Conservation (phyloP, 1,140 invertebrate genomes). For the Sesamia nonagrioides region DNA sequence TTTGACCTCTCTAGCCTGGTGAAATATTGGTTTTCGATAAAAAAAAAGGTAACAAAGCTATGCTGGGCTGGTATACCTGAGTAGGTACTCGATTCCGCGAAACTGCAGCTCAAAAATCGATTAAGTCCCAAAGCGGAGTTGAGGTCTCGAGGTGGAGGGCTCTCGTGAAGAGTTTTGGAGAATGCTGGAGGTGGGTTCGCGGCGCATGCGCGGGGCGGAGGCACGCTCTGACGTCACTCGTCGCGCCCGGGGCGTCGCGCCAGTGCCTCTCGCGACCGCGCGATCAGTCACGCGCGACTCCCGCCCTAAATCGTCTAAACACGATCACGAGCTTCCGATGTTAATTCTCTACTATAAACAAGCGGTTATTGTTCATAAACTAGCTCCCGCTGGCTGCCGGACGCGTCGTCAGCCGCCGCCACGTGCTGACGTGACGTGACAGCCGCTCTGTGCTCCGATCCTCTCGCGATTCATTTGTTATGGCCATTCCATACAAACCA, state of each 20-base stretch:
- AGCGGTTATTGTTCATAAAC: slow-evolving; percentile 53
- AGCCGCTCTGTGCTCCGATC: slow-evolving; percentile 49
- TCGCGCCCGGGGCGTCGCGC: slow-evolving; percentile 74
- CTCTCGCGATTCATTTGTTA: slow-evolving; percentile 36
- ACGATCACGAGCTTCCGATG: slow-evolving; percentile 79
- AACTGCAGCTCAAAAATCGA: slow-evolving; percentile 84
- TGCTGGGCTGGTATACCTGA: slow-evolving; percentile 52
- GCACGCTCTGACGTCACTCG: slow-evolving; percentile 81
- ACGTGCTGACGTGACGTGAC: slow-evolving; percentile 60
- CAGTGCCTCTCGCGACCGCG: slow-evolving; percentile 81
- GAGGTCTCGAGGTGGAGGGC: slow-evolving; percentile 84
- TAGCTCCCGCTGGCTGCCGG: slow-evolving; percentile 29
- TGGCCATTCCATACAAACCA: slow-evolving; percentile 29
- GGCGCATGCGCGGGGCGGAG: slow-evolving; percentile 79
- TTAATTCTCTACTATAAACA: slow-evolving; percentile 72
- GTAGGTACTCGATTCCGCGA: slow-evolving; percentile 57
- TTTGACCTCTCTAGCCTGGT: slow-evolving; percentile 13
- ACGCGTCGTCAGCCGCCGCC: slow-evolving; percentile 40
- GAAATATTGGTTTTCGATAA: slow-evolving; percentile 44
- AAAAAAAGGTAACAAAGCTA: slow-evolving; percentile 42
- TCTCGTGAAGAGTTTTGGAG: slow-evolving; percentile 79
- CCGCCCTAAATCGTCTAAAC: slow-evolving; percentile 71
- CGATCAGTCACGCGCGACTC: slow-evolving; percentile 78
- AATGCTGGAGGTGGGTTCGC: slow-evolving; percentile 58
- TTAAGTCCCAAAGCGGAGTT: slow-evolving; percentile 83